phyloP scores from a whole-genome alignment of 2,113 vertebrate genomes.

The Bufo bufo region DNA sequence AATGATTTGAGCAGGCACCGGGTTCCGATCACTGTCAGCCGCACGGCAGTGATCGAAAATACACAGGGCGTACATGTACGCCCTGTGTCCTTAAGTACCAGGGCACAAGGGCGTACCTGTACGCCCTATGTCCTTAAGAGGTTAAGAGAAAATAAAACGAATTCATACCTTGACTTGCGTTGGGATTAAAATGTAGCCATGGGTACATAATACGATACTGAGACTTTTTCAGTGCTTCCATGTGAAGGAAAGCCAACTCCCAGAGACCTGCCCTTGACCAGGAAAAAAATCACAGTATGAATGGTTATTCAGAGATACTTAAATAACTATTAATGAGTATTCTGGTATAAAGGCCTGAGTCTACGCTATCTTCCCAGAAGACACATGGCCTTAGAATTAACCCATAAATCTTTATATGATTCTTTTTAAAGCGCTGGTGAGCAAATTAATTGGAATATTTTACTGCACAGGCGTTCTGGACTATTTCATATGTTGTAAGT shows the following conservation, averaged over 20 bases:
- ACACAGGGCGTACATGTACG: no score
- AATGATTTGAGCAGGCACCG: no score
- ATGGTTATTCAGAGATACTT: conserved; percentile 26
- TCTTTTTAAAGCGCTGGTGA: conserved; percentile 16
- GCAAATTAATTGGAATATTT: conserved; percentile 13
- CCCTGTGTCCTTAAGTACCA: no score
- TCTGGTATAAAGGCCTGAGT: conserved; percentile 16
- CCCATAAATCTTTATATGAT: conserved; percentile 33
- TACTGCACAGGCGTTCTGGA: neutral
- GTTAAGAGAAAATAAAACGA: no score
- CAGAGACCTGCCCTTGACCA: conserved; percentile 39
- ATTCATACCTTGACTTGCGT: no score
- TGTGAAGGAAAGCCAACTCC: conserved; percentile 3
- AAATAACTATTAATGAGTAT: conserved; percentile 38
- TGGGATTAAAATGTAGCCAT: no score
- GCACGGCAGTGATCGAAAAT: no score
- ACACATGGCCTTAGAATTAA: conserved; percentile 5
- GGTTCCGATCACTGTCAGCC: no score
- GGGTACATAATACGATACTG: neutral
- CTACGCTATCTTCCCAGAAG: conserved; percentile 16
- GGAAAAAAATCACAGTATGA: neutral
- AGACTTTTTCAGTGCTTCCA: neutral
- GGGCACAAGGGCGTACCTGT: no score
- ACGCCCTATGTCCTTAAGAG: no score
- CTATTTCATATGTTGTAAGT: conserved; percentile 17